These are phyloP conservation scores for Apis mellifera DNA, from an alignment of 1,140 invertebrate genomes.

Conservation along the genomic window DNA sequence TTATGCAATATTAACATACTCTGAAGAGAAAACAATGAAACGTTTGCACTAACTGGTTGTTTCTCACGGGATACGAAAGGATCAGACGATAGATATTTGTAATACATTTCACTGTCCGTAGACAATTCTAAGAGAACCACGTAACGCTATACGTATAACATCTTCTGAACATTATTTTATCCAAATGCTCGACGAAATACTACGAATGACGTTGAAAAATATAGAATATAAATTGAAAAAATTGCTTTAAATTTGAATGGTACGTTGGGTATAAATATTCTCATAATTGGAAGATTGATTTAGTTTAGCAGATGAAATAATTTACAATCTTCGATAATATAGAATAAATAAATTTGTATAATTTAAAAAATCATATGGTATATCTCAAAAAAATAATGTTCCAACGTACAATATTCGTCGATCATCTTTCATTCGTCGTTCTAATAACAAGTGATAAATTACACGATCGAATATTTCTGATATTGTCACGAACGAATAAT, in stretches of 20 bases:
- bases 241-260: too few species aligned
- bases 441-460: not conserved
- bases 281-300: too few species aligned
- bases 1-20: slow-evolving; percentile 35
- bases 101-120: not conserved
- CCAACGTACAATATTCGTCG: not conserved
- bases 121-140: not conserved
- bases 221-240: too few species aligned
- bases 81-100: too few species aligned
- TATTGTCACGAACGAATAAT: not conserved
- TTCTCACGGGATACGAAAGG: not conserved
- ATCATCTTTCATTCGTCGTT: not conserved
- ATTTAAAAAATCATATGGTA: not conserved
- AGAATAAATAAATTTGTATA: not conserved
- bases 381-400: too few species aligned
- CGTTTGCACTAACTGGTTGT: not conserved
- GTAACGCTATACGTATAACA: not conserved
- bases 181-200: too few species aligned
- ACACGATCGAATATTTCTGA: not conserved
- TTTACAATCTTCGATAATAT: too few species aligned
- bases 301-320: too few species aligned
- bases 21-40: not conserved
- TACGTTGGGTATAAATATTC: too few species aligned
- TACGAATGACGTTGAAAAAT: too few species aligned
- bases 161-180: too few species aligned